Base-by-base conservation (phyloP, 1,140 invertebrate genomes). In the Formica exsecta region DNA sequence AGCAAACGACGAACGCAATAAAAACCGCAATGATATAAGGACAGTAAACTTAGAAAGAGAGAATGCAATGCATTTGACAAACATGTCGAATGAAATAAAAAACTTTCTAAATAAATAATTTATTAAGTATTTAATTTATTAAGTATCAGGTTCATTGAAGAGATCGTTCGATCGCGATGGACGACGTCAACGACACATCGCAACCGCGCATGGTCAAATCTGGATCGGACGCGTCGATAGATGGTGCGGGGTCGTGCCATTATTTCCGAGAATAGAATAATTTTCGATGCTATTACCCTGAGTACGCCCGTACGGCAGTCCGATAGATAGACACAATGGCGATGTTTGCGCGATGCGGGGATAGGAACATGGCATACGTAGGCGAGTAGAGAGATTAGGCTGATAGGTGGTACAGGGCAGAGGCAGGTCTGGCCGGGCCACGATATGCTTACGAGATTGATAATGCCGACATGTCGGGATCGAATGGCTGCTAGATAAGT, bases 381-480 rank as follows among this genome's bases (percentile, higher is more conserved):
- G 87, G 62, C 54, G 71, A 90, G 90, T 92, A 91, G 90, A 92
- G 92, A 92, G 91, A 93, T 93, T 93, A 92, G 88, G 29, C 89
- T 89, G 91, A 91, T 92, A 89, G 89, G 86, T 86, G 86, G 59
- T 70, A 83, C 84, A 86, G 89, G 74, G 38, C 84, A 86, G 88
- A 71, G 38, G 32, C 48, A 57, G 88, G 87, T 87, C 92, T 92
- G 92, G 71, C 66, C 54, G n/a, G 74, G 88, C 83, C 75, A 91
- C 86, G 92, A 93, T 93, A 93, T 93, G 92, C 89, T 91, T 91
- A 89, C 88, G 83, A 89, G 92, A 91, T 92, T 92, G 91, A 93
- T 92, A 93, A 92, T 91, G 81, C 87, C 65, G 61, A 70, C 54
- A 76, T 48, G 76, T 81, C 73, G 76, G 77, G 81, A 85, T 91